A percentile compares a stretch with the other conserved stretches of the same genome.
Conservation (phyloP, 2,888 invertebrate genomes). For the Bembecia ichneumoniformis region DNA sequence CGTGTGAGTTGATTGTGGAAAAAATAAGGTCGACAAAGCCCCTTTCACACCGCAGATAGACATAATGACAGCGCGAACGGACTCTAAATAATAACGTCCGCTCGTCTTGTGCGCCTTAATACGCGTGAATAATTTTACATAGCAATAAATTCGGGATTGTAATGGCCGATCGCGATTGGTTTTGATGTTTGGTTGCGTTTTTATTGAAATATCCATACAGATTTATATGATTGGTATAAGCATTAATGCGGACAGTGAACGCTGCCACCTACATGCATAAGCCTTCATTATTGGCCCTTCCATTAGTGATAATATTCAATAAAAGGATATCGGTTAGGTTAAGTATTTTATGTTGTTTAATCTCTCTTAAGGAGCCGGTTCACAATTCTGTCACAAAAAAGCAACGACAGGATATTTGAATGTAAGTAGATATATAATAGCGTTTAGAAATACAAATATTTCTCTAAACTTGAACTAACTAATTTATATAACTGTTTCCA, state of each 20-base stretch:
- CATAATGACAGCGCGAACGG: slow-evolving; percentile 38
- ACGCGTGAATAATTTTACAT: slow-evolving; percentile 67
- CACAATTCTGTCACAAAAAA: too few relatives aligned
- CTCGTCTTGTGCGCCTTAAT: slow-evolving; percentile 44
- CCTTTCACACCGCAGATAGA: slow-evolving; percentile 58
- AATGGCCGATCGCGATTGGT: slow-evolving; percentile 61
- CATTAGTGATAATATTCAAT: slow-evolving; percentile 31
- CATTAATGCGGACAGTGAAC: slow-evolving; percentile 35
- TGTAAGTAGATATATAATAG: neutral
- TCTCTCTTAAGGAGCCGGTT: too few relatives aligned
- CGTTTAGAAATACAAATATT: neutral
- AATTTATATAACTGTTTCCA: neutral
- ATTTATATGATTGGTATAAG: slow-evolving; percentile 47
- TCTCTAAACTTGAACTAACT: neutral
- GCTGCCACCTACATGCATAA: slow-evolving; percentile 43
- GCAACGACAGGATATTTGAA: too few relatives aligned
- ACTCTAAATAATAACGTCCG: slow-evolving; percentile 23
- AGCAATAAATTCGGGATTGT: slow-evolving; percentile 68
- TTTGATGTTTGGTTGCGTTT: slow-evolving; percentile 47
- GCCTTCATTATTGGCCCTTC: slow-evolving; percentile 36
- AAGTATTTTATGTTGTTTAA: too few relatives aligned
- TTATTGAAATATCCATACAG: slow-evolving; percentile 40
- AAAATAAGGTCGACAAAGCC: slow-evolving; percentile 59
- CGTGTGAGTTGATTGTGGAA: slow-evolving; percentile 68
- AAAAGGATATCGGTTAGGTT: slow-evolving; percentile 32